Evolutionary conservation across 2,888 invertebrate genomes (phyloP).

Genomic region (Cenopis cana): DNA sequence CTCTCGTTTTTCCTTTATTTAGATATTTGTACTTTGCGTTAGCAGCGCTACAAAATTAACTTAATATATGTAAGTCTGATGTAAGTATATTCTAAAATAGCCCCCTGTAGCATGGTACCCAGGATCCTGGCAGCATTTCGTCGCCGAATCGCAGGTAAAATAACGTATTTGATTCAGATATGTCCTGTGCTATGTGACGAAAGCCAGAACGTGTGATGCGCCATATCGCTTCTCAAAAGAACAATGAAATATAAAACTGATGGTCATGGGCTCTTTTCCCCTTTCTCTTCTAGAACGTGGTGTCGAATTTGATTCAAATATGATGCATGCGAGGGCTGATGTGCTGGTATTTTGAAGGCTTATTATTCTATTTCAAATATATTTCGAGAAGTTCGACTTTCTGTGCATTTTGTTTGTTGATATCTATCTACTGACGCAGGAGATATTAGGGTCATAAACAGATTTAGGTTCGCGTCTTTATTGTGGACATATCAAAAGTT

Average conservation of each 20-base stretch:
- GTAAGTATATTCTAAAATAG: too few relatives aligned
- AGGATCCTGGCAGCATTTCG: too few relatives aligned
- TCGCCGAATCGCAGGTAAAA: neutral
- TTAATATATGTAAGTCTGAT: too few relatives aligned
- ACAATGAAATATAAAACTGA: neutral
- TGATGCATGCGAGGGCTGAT: neutral
- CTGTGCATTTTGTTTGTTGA: neutral
- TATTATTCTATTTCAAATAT: neutral
- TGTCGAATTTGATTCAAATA: conserved; percentile 1
- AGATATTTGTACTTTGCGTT: too few relatives aligned
- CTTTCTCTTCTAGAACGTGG: neutral
- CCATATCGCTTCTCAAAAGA: neutral
- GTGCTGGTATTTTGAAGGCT: neutral
- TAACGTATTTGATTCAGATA: neutral
- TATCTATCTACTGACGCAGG: neutral
- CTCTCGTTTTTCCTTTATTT: too few relatives aligned
- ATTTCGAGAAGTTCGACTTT: neutral
- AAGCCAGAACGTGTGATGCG: neutral
- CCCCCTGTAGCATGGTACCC: too few relatives aligned
- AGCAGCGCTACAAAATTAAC: too few relatives aligned
- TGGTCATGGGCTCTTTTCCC: neutral
- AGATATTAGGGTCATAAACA: too few relatives aligned
- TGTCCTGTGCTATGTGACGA: neutral
- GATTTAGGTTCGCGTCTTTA: too few relatives aligned
- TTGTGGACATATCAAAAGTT: too few relatives aligned